Percentiles rank a stretch among this genome's conserved stretches.
phyloP scores from a whole-genome alignment of 37 sponge, comb jelly and placozoan genomes.

The Corticium candelabrum region DNA sequence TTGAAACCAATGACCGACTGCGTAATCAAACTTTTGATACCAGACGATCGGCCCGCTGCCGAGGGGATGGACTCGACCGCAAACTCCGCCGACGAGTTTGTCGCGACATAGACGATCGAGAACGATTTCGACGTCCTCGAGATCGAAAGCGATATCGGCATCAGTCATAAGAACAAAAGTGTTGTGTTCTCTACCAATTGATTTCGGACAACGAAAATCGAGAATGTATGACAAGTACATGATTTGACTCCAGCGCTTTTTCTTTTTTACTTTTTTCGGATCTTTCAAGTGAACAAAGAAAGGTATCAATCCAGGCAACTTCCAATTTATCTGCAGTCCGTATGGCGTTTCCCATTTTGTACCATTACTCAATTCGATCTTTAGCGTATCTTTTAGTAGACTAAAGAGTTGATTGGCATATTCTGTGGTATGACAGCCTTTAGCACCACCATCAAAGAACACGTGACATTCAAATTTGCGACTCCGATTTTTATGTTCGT shows the following conservation, averaged over 20 bases:
- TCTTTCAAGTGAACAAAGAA: conserved; percentile 74
- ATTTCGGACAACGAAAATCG: conserved; percentile 46
- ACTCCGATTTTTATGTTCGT: conserved; percentile 17
- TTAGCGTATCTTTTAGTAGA: conserved; percentile 45
- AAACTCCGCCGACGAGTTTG: conserved; percentile 64
- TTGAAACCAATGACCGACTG: conserved; percentile 10
- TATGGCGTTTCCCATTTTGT: conserved; percentile 53
- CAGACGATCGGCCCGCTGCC: conserved; percentile 71
- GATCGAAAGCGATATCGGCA: conserved; percentile 73
- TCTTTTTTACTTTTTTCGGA: conserved; percentile 56
- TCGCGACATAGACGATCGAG: conserved; percentile 64
- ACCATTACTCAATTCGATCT: conserved; percentile 16
- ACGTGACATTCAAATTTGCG: conserved; percentile 59
- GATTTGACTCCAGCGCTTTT: conserved; percentile 83
- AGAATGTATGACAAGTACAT: conserved; percentile 89
- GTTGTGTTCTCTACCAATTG: conserved; percentile 17
- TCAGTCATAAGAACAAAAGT: conserved; percentile 87
- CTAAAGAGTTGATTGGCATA: conserved; percentile 63
- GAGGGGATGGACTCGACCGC: conserved; percentile 75
- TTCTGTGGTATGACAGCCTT: conserved; percentile 33
- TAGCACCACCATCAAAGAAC: conserved; percentile 67
- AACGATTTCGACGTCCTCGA: conserved; percentile 51
- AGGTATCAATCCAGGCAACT: conserved; percentile 21
- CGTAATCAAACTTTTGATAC: conserved; percentile 63
- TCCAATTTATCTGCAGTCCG: conserved; percentile 52